A percentile compares a stretch with the other conserved stretches of the same genome.
These are phyloP conservation scores for Catharus fuscescens DNA, from an alignment of 2,113 vertebrate genomes.

Conservation along the genomic window DNA sequence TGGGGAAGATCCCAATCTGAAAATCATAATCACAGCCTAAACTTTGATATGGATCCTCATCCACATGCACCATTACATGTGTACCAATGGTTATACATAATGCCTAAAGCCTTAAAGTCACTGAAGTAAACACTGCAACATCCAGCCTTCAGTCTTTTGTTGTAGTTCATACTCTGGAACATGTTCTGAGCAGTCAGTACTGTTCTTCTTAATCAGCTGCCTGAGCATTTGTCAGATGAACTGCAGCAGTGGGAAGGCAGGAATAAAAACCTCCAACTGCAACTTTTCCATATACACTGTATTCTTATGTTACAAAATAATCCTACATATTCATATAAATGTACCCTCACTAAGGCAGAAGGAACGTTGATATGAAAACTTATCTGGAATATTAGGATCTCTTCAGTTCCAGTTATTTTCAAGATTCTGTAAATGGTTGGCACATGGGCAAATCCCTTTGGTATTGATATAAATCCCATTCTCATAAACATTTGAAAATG, in stretches of 20 bases:
- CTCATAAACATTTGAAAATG: not conserved
- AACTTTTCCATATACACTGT: not conserved
- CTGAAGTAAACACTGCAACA: not conserved
- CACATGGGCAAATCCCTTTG: not conserved
- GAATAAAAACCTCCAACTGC: not conserved
- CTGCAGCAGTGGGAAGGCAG: rapidly evolving
- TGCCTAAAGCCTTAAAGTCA: not conserved
- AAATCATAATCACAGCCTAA: not conserved
- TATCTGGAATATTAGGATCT: not conserved
- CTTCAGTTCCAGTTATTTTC: not conserved
- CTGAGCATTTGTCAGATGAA: not conserved
- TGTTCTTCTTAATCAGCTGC: not conserved
- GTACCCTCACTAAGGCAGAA: not conserved
- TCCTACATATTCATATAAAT: not conserved
- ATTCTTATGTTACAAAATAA: not conserved
- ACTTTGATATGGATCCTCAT: not conserved
- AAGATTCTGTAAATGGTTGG: not conserved
- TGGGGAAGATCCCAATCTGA: not conserved
- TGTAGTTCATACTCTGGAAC: not conserved
- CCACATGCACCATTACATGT: not conserved
- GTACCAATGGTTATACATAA: not conserved
- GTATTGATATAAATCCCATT: not conserved
- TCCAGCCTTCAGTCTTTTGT: not conserved
- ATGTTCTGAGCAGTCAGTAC: not conserved
- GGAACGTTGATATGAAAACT: not conserved